phyloP scores from a whole-genome alignment of 1,140 invertebrate genomes.

The Spodoptera frugiperda region DNA sequence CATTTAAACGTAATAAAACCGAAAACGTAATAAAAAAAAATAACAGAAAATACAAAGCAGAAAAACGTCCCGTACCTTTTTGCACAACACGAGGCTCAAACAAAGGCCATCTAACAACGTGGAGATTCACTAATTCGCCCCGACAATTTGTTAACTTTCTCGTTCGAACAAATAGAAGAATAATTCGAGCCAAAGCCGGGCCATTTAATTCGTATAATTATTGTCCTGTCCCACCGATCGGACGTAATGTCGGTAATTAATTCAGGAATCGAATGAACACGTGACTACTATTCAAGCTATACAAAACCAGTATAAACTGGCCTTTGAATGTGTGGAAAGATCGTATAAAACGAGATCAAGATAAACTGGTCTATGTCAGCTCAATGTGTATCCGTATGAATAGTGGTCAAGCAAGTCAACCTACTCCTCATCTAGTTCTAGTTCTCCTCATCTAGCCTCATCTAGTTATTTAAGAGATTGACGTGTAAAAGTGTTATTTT shows the following conservation, averaged over 20 bases:
- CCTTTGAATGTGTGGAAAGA: no score
- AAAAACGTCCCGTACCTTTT: background rate
- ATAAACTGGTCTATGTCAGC: no score
- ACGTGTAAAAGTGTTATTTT: no score
- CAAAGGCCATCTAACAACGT: slow-evolving; percentile 33
- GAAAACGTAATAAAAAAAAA: background rate
- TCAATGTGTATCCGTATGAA: no score
- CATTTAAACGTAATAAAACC: background rate
- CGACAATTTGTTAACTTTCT: slow-evolving; percentile 41
- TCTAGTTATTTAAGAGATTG: no score
- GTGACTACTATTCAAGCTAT: no score
- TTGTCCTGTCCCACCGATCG: background rate
- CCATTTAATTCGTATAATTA: slow-evolving; percentile 43
- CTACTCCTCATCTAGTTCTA: no score
- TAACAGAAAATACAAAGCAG: background rate
- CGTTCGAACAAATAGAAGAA: slow-evolving; percentile 27
- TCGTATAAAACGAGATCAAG: no score
- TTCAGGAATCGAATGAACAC: slow-evolving; percentile 19
- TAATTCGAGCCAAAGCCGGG: slow-evolving; percentile 22
- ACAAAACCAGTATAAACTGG: no score
- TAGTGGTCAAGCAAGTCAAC: no score
- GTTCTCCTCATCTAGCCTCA: no score
- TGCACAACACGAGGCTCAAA: slow-evolving; percentile 6
- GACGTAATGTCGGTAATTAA: slow-evolving; percentile 28
- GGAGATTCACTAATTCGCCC: slow-evolving; percentile 16